phyloP scores from a whole-genome alignment of 2,797 vertebrate species.

The Gallinago nigripennis region DNA sequence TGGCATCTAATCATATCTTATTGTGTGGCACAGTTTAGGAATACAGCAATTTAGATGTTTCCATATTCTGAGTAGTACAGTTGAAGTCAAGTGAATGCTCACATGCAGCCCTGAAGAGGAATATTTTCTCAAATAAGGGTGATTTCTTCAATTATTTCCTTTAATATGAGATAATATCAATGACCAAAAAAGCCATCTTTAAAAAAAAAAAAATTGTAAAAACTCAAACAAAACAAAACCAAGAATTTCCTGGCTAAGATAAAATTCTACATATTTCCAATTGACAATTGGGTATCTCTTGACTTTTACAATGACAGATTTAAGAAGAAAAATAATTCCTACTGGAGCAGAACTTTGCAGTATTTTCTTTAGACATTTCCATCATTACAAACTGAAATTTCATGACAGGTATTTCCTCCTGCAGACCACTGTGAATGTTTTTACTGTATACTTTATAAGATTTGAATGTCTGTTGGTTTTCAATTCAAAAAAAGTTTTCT shows the following conservation, averaged over 20 bases:
- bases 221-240: accelerated
- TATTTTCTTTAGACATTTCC: not conserved
- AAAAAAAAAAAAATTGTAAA: not conserved
- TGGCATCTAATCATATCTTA: not conserved
- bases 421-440: not conserved
- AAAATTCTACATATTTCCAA: not conserved
- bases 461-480: not conserved
- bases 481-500: not conserved
- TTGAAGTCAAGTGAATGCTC: not conserved
- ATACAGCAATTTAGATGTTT: not conserved
- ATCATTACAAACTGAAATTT: not conserved
- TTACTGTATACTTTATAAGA: not conserved
- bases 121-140: not conserved
- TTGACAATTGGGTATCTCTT: not conserved
- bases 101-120: not conserved
- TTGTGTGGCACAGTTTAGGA: not conserved
- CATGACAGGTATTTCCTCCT: not conserved
- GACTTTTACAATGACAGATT: not conserved
- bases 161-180: not conserved
- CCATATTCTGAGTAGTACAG: not conserved
- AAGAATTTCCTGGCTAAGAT: not conserved
- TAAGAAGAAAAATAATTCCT: not conserved
- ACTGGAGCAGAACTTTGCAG: not conserved
- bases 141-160: not conserved
- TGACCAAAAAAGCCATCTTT: not conserved